Evolutionary conservation across 2,113 vertebrate genomes (phyloP), one percentile per base, ranked within the genome.

Genomic region (Psilopsiagon aymara): DNA sequence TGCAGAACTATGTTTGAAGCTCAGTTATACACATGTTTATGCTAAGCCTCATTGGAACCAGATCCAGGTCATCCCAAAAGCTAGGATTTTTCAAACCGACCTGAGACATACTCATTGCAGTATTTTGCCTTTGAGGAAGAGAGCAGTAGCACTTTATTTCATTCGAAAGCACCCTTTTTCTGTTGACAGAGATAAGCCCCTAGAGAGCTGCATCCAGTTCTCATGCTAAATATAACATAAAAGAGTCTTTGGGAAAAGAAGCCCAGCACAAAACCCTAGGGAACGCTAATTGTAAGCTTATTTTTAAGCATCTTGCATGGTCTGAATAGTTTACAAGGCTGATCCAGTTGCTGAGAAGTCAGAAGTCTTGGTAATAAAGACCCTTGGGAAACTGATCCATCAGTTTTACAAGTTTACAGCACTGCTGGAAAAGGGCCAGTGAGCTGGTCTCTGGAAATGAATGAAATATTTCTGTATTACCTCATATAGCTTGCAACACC

Each of bases 381-480:
- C 90, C 76, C 60, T 60, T 83, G 88, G 90, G 94, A 96, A 95
- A 93, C 75, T 35, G 88, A 96, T 88, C 82, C 87, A 94, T 91
- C 84, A 69, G 75, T 92, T 95, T 90, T 94, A 92, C 81, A 85
- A 92, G 84, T 92, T 94, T 93, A 91, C 82, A 86, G 94, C 1
- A 6, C 63, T 90, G 49, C 63, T 96, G 94, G 94, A 96, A 66
- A 86, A 70, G 33, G 39, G 74, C 96, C 94, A 95, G 86, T 0
- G 13, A 93, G 46, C 41, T 59, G 53, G 90, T 70, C 87, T 71
- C 82, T 94, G 75, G 82, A 93, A 97, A 94, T 93, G 87, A 95
- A 96, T 90, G 81, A 81, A 87, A 86, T 95, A 88, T 93, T 90
- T 96, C 75, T 77, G 57, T 85, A 87, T 96, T 93, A 90, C 85